Conservation (phyloP, 1,140 invertebrate species). For the Psilanteris sp. region DNA sequence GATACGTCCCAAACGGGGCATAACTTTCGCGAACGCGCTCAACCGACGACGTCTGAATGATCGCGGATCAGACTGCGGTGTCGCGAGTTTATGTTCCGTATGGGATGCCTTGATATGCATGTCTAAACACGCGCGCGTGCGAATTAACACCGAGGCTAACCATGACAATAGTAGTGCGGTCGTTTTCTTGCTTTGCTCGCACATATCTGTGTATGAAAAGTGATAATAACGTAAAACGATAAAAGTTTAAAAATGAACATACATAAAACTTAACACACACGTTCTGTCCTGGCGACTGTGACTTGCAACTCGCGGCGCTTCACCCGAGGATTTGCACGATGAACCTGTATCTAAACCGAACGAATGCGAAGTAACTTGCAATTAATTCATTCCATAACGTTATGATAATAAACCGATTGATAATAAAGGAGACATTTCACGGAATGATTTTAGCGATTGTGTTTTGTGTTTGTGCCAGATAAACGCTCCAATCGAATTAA, state of each 20-base stretch:
- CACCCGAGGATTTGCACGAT: constrained; percentile 21
- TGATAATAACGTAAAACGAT: constrained; percentile 51
- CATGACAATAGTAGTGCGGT: constrained; percentile 55
- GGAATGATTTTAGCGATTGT: constrained; percentile 11
- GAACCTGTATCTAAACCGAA: constrained; percentile 21
- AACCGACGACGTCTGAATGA: too few relatives aligned
- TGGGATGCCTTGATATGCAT: constrained; percentile 36
- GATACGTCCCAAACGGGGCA: not conserved
- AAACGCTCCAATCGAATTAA: too few relatives aligned
- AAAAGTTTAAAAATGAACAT: constrained; percentile 47
- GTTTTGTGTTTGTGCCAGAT: constrained; percentile 1
- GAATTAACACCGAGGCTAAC: constrained; percentile 52
- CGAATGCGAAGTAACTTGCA: not conserved
- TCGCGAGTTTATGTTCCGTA: constrained; percentile 2
- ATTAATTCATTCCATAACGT: constrained; percentile 1
- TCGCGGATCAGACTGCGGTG: not conserved
- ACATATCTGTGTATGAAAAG: constrained; percentile 59
- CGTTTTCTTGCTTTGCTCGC: constrained; percentile 62
- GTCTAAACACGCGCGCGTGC: constrained; percentile 46
- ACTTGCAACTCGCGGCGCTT: constrained; percentile 54
- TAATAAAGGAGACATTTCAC: constrained; percentile 3
- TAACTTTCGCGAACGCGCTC: too few relatives aligned
- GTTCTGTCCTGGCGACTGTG: constrained; percentile 58
- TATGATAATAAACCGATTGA: not conserved
- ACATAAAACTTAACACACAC: constrained; percentile 54